Evolutionary conservation across 2,113 vertebrate genomes (phyloP).

Genomic region (Atractosteus spatula): DNA sequence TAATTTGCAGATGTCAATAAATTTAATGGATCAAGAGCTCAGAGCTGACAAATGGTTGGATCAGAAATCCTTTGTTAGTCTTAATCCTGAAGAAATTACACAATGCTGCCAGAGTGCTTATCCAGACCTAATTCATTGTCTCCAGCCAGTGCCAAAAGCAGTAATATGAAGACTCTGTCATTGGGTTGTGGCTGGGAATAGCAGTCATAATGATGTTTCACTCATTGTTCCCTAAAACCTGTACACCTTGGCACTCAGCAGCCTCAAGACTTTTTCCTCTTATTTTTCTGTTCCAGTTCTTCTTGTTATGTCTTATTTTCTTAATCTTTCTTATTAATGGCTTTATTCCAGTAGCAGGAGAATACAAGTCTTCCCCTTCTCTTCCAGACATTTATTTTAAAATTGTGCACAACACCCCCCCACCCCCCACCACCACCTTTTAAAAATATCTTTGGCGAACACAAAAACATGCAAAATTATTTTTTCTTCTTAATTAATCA

Average conservation of each 20-base stretch:
- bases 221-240: neutral
- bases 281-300: neutral
- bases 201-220: constrained; percentile 4
- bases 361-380: neutral
- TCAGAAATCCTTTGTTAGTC: constrained; percentile 9
- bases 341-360: neutral
- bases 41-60: constrained; percentile 8
- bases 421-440: too few species aligned
- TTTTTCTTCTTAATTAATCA: neutral
- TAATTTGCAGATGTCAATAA: constrained; percentile 35
- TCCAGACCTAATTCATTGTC: neutral
- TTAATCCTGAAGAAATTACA: constrained; percentile 1
- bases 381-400: constrained; percentile 2
- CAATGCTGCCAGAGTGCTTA: constrained; percentile 3
- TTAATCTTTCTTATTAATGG: neutral
- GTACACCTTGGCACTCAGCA: neutral
- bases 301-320: neutral
- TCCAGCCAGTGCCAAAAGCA: neutral
- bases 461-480: neutral
- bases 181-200: constrained; percentile 4
- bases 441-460: neutral
- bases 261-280: neutral
- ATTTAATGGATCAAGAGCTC: neutral
- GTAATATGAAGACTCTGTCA: neutral
- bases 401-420: neutral